Conservation (phyloP, 2,113 vertebrate genomes). For the Alethe diademata region DNA sequence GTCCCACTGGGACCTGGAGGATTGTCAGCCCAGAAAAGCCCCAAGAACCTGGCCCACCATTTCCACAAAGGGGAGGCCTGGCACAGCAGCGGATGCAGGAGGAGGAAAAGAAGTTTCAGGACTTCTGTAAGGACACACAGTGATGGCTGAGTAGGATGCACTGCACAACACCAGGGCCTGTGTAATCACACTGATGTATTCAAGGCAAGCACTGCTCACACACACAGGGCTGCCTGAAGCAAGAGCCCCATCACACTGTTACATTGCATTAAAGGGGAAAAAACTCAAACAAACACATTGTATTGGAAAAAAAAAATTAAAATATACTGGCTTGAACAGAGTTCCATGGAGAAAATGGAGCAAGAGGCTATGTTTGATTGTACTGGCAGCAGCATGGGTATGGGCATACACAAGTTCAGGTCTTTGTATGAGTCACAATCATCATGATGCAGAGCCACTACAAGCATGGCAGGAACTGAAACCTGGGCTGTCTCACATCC, state of each 20-base stretch:
- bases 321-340: background rate
- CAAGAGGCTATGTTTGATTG: background rate
- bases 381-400: background rate
- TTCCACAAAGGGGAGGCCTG: background rate
- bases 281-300: background rate
- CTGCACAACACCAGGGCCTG: background rate
- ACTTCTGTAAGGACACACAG: background rate
- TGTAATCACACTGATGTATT: background rate
- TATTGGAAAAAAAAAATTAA: background rate
- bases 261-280: background rate
- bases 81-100: background rate
- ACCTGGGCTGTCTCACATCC: background rate
- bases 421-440: background rate
- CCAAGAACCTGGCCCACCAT: accelerated
- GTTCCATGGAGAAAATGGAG: background rate
- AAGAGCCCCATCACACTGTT: background rate
- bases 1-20: background rate
- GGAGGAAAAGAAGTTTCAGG: background rate
- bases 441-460: background rate
- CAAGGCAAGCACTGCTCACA: background rate
- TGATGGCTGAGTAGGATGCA: background rate
- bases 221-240: accelerated
- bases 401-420: background rate
- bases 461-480: background rate
- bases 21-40: background rate